phyloP scores from a whole-genome alignment of 2,113 vertebrate genomes.

The Sylvia atricapilla region DNA sequence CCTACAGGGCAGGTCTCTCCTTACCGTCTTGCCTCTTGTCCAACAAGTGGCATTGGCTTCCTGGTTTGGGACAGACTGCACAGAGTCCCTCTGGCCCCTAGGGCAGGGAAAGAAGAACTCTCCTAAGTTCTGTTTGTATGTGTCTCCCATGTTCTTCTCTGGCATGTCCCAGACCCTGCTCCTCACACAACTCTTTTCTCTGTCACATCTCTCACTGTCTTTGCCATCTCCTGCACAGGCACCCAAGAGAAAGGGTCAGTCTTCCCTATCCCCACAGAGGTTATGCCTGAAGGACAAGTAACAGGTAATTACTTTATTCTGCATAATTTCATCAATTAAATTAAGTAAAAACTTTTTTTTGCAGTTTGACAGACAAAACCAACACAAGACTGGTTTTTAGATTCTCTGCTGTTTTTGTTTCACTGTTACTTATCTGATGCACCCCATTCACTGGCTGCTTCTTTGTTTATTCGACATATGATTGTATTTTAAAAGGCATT shows the following conservation, averaged over 20 bases:
- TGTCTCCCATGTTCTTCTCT: neutral
- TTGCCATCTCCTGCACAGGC: neutral
- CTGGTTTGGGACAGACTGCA: neutral
- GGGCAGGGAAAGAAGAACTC: neutral
- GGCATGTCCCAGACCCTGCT: neutral
- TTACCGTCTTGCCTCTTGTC: neutral
- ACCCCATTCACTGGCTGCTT: neutral
- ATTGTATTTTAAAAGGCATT: neutral
- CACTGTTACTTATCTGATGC: neutral
- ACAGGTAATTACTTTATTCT: neutral
- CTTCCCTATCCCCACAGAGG: neutral
- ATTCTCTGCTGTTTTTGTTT: neutral
- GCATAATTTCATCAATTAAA: neutral
- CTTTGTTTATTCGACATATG: neutral
- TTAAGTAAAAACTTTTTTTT: neutral
- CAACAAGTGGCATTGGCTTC: neutral
- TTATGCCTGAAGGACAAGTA: neutral
- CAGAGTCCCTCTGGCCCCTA: neutral
- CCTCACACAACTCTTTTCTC: neutral
- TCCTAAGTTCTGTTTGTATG: neutral
- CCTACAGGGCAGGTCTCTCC: neutral
- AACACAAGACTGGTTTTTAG: neutral
- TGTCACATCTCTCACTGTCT: neutral
- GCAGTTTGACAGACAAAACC: neutral
- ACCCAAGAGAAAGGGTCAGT: neutral